Evolutionary conservation across 2,888 invertebrate genomes (phyloP).

Genomic region (Drosophila phalerata): DNA sequence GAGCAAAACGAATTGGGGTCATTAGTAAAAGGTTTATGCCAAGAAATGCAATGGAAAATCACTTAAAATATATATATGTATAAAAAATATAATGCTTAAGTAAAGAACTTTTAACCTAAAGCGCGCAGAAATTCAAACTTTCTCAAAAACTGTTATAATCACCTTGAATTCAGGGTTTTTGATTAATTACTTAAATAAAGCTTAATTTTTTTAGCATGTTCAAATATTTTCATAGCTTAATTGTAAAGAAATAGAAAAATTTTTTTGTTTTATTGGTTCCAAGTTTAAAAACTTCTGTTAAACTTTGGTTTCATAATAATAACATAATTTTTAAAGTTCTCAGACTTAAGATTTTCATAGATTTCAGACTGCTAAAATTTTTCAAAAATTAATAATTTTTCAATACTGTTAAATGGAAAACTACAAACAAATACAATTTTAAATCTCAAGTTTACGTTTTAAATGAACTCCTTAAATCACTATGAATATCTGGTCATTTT

Average conservation of each 20-base stretch:
- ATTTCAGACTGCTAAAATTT: background rate
- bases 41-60: conserved; percentile 43
- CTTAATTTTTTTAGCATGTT: background rate
- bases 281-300: background rate
- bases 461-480: background rate
- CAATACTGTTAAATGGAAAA: background rate
- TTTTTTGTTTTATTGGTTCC: no score
- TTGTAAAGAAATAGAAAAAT: no score
- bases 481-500: background rate
- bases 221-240: no score
- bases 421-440: no score
- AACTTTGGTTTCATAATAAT: background rate
- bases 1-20: conserved; percentile 70
- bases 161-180: background rate
- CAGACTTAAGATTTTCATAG: background rate
- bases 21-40: conserved; percentile 72
- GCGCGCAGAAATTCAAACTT: no score
- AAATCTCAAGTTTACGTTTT: background rate
- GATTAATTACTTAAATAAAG: background rate
- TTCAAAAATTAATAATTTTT: background rate
- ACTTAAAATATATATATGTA: conserved; percentile 27
- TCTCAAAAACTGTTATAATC: no score
- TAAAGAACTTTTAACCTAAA: background rate
- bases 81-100: conserved; percentile 2
- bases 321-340: background rate